These are phyloP conservation scores for Boloria selene DNA, from an alignment of 2,888 invertebrate species.

Conservation along the genomic window DNA sequence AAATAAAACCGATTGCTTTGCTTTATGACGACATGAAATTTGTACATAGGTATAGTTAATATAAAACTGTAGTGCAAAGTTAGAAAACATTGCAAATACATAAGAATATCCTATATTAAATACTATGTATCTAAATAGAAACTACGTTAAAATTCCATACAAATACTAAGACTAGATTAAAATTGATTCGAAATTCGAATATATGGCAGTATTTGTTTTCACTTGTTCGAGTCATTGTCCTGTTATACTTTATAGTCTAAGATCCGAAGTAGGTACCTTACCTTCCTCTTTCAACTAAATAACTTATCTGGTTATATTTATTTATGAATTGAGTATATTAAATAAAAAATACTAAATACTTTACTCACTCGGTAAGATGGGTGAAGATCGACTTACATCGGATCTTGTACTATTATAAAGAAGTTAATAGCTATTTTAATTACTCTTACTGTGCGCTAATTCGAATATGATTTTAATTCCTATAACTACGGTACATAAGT, in stretches of 20 bases:
- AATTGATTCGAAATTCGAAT: constrained; percentile 69
- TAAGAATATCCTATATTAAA: constrained; percentile 24
- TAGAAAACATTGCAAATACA: constrained; percentile 4
- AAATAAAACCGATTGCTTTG: too few relatives aligned
- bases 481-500: background rate
- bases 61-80: constrained; percentile 3
- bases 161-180: constrained; percentile 47
- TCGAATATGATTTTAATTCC: constrained; percentile 1
- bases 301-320: too few relatives aligned
- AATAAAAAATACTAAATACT: too few relatives aligned
- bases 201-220: constrained; percentile 68
- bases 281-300: too few relatives aligned
- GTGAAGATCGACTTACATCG: too few relatives aligned
- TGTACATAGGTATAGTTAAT: too few relatives aligned
- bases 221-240: constrained; percentile 37
- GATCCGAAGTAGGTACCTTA: too few relatives aligned
- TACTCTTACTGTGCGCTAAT: constrained; percentile 12
- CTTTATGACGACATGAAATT: too few relatives aligned
- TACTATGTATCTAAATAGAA: constrained; percentile 33
- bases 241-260: constrained; percentile 1
- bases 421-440: background rate
- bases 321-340: too few relatives aligned
- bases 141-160: constrained; percentile 48
- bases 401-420: too few relatives aligned
- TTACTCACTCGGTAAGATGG: too few relatives aligned